Evolutionary conservation across 2,797 vertebrate species (phyloP), one percentile per base, ranked within the genome.

Genomic region (Setipinna tenuifilis): DNA sequence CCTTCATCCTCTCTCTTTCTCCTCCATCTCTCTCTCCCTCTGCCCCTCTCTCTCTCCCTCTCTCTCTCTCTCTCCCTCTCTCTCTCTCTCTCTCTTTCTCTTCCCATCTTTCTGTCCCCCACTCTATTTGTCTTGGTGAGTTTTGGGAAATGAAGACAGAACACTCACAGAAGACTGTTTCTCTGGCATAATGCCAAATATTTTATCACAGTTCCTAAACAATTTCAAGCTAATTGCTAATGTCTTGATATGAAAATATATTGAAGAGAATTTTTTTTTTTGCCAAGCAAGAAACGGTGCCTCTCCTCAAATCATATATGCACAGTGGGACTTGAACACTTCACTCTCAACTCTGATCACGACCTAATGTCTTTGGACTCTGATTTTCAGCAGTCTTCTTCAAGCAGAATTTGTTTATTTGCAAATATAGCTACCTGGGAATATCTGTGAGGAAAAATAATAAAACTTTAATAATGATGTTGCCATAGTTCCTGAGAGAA

Each of bases 121-220:
- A 3, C 50, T 54, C 50, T 54, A 2, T 54, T 14, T 54, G 2
- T 54, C 50, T 54, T 7, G 3, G 9, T 54, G 16, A 75, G 17
- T 31, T 41, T 61, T 23, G 14, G 12, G 82, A 91, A 87, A 93
- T 89, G 85, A 93, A 91, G 88, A 90, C 82, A 82, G 88, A 78
- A 88, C 83, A 83, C 86, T 88, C 88, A 85, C 86, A 35, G 83
- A 89, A 94, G 89, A 93, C 92, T 92, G 92, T 91, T 90, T 88
- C 65, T 46, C 87, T 94, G 94, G 94, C 92, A 82, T 75, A 25
- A 0, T 85, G 89, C 90, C 92, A 94, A 92, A 92, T 93, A 90
- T 91, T 93, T 93, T 92, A 94, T 95, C 94, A 94, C 94, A 95
- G 95, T 96, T 95, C 91, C 91, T 87, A 92, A 92, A 95, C 91